Conservation (phyloP, 2,797 vertebrate genomes). For the Echeneis naucrates region DNA sequence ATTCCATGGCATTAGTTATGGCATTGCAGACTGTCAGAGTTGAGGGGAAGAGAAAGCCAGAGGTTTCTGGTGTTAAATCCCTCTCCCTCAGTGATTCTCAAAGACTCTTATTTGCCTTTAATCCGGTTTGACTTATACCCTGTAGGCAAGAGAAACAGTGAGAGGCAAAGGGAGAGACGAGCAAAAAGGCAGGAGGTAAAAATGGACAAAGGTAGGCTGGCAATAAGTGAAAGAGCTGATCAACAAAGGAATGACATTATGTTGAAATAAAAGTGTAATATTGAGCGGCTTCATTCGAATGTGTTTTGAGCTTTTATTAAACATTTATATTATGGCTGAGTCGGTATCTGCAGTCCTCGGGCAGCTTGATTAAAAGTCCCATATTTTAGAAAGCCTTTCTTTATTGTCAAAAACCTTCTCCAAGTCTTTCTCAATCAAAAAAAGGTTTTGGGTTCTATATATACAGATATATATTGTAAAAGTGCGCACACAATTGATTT, state of each 20-base stretch:
- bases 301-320: neutral
- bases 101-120: slow-evolving; percentile 60
- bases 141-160: slow-evolving; percentile 15
- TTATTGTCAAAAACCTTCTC: too few species aligned
- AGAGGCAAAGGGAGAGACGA: slow-evolving; percentile 1
- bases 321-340: too few species aligned
- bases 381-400: too few species aligned
- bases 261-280: neutral
- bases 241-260: neutral
- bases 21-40: slow-evolving; percentile 40
- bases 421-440: too few species aligned
- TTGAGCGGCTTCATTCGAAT: too few species aligned
- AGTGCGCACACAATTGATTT: too few species aligned
- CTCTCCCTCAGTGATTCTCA: slow-evolving; percentile 50
- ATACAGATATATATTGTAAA: too few species aligned
- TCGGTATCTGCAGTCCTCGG: neutral
- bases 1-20: slow-evolving; percentile 39
- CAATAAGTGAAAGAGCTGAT: neutral
- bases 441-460: too few species aligned
- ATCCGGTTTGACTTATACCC: slow-evolving; percentile 60
- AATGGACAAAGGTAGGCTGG: slow-evolving; percentile 18
- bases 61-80: slow-evolving; percentile 58
- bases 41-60: slow-evolving; percentile 43
- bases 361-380: neutral
- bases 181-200: slow-evolving; percentile 8